A percentile compares a stretch with the other conserved stretches of the same genome.
Conservation (phyloP, 2,113 vertebrate genomes). For the Trochalopteron elliotii region DNA sequence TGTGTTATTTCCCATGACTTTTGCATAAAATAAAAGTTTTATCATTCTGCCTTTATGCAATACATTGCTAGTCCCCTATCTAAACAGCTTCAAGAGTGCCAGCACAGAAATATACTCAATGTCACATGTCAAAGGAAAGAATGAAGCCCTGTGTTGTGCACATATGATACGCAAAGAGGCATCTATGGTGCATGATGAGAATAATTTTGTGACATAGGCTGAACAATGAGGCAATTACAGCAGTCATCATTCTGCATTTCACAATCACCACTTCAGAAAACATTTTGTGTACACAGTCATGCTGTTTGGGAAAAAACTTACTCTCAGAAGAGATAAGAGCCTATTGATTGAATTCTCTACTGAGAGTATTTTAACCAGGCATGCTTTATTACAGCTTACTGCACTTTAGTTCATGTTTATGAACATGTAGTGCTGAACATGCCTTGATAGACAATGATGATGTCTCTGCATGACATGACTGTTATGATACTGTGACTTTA, state of each 20-base stretch:
- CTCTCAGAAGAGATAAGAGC: not conserved
- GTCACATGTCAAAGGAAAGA: not conserved
- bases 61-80: not conserved
- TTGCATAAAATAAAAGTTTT: not conserved
- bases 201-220: not conserved
- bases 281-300: not conserved
- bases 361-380: conserved; percentile 12
- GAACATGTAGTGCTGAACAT: not conserved
- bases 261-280: conserved; percentile 4
- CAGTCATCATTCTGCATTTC: not conserved
- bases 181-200: not conserved
- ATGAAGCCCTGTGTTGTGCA: not conserved
- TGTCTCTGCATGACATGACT: not conserved
- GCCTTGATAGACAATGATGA: not conserved
- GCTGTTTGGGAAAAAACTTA: not conserved
- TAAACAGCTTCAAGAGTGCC: not conserved
- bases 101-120: not conserved
- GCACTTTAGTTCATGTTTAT: not conserved
- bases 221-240: conserved; percentile 9
- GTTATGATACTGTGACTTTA: not conserved
- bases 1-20: not conserved
- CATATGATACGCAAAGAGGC: not conserved
- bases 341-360: not conserved
- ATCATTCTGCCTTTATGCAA: not conserved
- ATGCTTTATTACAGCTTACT: not conserved